phyloP scores from a whole-genome alignment of 2,113 vertebrate species.

The Dicentrarchus labrax region DNA sequence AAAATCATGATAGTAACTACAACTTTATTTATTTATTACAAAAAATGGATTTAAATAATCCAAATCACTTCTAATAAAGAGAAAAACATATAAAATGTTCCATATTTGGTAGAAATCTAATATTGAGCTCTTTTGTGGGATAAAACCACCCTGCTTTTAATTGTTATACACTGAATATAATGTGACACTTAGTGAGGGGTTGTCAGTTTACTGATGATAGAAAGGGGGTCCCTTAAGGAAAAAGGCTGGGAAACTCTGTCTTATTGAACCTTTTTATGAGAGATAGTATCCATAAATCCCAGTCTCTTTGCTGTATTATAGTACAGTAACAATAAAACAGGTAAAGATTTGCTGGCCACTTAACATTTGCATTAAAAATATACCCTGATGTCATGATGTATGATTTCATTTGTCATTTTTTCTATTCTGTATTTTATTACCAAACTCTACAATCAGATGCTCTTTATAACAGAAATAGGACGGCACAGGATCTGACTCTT shows the following conservation, averaged over 20 bases:
- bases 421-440: neutral
- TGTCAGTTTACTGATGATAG: too few relatives aligned
- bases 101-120: neutral
- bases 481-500: constrained; percentile 7
- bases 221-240: too few relatives aligned
- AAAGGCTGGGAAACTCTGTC: too few relatives aligned
- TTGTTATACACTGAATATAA: too few relatives aligned
- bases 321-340: too few relatives aligned
- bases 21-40: too few relatives aligned
- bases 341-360: neutral
- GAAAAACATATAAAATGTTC: neutral
- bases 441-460: neutral
- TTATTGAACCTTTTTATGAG: neutral
- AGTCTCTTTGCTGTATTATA: too few relatives aligned
- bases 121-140: neutral
- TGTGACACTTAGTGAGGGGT: too few relatives aligned
- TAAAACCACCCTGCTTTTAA: too few relatives aligned
- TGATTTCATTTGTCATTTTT: neutral
- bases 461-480: neutral
- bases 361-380: neutral
- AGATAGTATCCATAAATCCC: neutral
- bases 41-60: too few relatives aligned
- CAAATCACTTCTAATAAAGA: too few relatives aligned
- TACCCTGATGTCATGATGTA: neutral
- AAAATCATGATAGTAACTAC: too few relatives aligned